Evolutionary conservation across 2,888 invertebrate genomes (phyloP).

Genomic region (Caenorhabditis sp.): DNA sequence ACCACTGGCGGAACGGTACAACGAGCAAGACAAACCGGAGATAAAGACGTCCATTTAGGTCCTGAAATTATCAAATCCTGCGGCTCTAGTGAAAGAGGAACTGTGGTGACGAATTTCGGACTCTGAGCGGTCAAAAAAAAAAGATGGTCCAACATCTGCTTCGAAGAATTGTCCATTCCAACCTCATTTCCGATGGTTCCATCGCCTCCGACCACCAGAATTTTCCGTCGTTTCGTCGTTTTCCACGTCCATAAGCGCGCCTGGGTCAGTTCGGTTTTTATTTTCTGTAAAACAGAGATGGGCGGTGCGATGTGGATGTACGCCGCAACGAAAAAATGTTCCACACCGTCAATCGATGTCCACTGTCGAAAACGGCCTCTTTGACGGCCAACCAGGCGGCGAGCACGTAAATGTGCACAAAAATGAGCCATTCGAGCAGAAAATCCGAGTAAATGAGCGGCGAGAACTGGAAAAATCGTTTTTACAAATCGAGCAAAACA

Average conservation of each 20-base stretch:
- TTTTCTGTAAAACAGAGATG: conserved; percentile 10
- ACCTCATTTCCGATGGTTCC: conserved; percentile 35
- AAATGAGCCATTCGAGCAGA: conserved; percentile 37
- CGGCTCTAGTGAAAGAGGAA: no score
- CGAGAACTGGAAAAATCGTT: conserved; percentile 1
- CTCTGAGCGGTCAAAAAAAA: no score
- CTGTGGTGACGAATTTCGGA: no score
- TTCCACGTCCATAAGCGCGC: background rate
- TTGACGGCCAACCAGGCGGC: conserved; percentile 48
- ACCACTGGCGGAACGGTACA: no score
- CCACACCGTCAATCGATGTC: background rate
- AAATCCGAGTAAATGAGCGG: no score
- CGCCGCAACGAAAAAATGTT: background rate
- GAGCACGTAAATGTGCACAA: conserved; percentile 52
- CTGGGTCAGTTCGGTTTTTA: background rate
- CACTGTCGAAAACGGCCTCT: conserved; percentile 48
- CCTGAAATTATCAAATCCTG: no score
- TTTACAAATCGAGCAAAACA: no score
- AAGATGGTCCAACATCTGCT: no score
- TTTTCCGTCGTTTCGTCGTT: background rate
- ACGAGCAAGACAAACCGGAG: no score
- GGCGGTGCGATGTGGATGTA: background rate
- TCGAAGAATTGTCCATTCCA: no score
- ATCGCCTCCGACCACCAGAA: conserved; percentile 29
- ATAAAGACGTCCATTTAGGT: no score